Evolutionary conservation across 1,140 invertebrate species (phyloP).

Genomic region (Elymnias hypermnestra): DNA sequence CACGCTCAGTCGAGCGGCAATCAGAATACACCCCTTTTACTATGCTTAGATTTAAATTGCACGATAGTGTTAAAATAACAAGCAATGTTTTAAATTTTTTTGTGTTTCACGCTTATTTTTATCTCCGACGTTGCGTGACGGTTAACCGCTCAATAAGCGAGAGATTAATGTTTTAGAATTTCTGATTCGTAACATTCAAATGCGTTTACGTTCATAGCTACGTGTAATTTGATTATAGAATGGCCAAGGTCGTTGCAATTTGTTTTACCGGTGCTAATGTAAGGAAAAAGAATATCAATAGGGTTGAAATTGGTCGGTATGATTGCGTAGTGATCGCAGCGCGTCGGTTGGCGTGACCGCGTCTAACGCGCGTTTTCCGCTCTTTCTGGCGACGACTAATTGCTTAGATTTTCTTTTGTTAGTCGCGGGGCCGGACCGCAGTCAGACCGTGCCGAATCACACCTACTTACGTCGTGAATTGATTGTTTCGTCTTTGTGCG

Average conservation of each 20-base stretch:
- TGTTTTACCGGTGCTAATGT: background rate
- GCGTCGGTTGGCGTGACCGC: conserved; percentile 56
- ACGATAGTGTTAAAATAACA: conserved; percentile 39
- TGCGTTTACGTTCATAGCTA: conserved; percentile 6
- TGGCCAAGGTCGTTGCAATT: conserved; percentile 19
- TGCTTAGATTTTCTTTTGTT: conserved; percentile 75
- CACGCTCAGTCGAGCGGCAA: conserved; percentile 63
- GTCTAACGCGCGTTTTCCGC: conserved; percentile 72
- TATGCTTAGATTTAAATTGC: conserved; percentile 41
- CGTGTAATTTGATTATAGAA: conserved; percentile 23
- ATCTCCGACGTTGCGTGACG: conserved; percentile 28
- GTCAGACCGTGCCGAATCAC: conserved; percentile 64
- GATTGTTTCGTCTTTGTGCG: conserved; percentile 71
- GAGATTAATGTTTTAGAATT: conserved; percentile 17
- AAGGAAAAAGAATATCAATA: conserved; percentile 19
- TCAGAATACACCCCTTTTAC: conserved; percentile 43
- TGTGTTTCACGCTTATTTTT: conserved; percentile 28
- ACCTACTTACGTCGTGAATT: conserved; percentile 72
- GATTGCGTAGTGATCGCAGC: conserved; percentile 48
- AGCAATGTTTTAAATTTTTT: conserved; percentile 32
- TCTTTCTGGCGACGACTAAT: conserved; percentile 74
- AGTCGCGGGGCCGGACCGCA: conserved; percentile 62
- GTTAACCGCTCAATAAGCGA: conserved; percentile 41
- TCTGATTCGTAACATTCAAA: conserved; percentile 13
- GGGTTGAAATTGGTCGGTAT: conserved; percentile 28